These are phyloP conservation scores for Epizoanthus ramosus DNA, from an alignment of 92 coral and sea anemone species.

Conservation along the genomic window DNA sequence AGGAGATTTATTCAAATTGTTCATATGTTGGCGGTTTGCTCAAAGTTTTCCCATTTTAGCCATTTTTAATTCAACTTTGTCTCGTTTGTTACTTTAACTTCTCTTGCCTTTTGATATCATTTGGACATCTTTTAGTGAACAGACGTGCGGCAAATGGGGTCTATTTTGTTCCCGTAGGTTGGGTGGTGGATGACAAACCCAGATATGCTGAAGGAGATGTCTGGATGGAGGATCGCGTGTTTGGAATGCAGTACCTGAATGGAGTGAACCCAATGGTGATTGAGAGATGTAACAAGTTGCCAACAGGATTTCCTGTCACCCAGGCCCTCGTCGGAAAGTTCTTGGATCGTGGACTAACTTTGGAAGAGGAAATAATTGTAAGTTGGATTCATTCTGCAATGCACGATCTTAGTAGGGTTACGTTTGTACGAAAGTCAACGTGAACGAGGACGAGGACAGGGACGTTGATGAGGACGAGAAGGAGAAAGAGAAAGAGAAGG, in stretches of 20 bases:
- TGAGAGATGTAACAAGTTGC: constrained; percentile 61
- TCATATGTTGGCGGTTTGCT: too few relatives aligned
- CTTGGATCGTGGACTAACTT: constrained; percentile 65
- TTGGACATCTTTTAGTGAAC: too few relatives aligned
- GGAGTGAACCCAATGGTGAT: constrained; percentile 73
- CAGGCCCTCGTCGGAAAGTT: constrained; percentile 53
- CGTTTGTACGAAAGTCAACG: too few relatives aligned
- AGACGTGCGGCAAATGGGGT: too few relatives aligned
- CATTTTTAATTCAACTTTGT: too few relatives aligned
- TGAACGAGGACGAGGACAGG: too few relatives aligned
- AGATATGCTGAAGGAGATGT: constrained; percentile 45
- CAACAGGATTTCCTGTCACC: constrained; percentile 64
- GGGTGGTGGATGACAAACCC: constrained; percentile 32
- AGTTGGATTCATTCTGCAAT: background rate
- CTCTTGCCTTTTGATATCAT: too few relatives aligned
- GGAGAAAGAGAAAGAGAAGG: too few relatives aligned
- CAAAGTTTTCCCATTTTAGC: too few relatives aligned
- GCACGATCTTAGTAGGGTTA: background rate
- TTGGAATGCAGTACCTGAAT: constrained; percentile 76
- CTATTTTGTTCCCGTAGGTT: background rate
- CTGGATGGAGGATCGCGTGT: constrained; percentile 75
- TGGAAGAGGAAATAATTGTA: constrained; percentile 70
- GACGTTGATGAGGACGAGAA: too few relatives aligned
- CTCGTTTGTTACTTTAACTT: too few relatives aligned
- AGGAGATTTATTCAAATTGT: too few relatives aligned